Conservation (phyloP, 1,140 invertebrate species). For the Dinothrombium tinctorium region DNA sequence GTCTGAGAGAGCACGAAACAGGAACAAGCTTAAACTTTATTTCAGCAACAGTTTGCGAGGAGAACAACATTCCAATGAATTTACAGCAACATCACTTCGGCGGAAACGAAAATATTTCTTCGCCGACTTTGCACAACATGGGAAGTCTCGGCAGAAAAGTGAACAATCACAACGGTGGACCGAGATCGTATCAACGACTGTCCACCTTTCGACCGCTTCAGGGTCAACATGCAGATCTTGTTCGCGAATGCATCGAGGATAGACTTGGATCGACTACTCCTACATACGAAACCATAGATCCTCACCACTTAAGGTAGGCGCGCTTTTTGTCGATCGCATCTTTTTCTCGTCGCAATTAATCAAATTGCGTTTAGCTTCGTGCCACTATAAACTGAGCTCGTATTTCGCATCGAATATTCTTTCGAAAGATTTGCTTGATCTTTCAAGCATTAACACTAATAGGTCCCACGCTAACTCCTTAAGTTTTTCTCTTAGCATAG, state of each 20-base stretch:
- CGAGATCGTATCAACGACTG: background rate
- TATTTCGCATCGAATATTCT: too few relatives aligned
- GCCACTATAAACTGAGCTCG: too few relatives aligned
- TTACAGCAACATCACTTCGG: slow-evolving; percentile 1
- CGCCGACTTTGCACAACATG: background rate
- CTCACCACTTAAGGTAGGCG: slow-evolving; percentile 1
- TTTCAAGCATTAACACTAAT: too few relatives aligned
- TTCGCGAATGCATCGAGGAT: background rate
- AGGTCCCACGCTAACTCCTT: too few relatives aligned
- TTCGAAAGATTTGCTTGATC: too few relatives aligned
- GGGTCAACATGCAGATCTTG: background rate
- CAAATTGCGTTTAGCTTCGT: too few relatives aligned
- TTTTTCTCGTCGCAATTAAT: too few relatives aligned
- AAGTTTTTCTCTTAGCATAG: too few relatives aligned
- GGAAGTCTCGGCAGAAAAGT: background rate
- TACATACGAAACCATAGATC: slow-evolving; percentile 1
- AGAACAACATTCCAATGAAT: too few relatives aligned
- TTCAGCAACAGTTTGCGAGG: too few relatives aligned
- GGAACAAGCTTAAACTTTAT: too few relatives aligned
- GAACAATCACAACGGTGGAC: background rate
- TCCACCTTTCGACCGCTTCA: background rate
- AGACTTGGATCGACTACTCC: background rate
- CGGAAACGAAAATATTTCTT: background rate
- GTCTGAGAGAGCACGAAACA: too few relatives aligned
- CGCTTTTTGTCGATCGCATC: background rate